Evolutionary conservation across 2,888 invertebrate genomes (phyloP).

Genomic region (Harpagoxenus sublaevis): DNA sequence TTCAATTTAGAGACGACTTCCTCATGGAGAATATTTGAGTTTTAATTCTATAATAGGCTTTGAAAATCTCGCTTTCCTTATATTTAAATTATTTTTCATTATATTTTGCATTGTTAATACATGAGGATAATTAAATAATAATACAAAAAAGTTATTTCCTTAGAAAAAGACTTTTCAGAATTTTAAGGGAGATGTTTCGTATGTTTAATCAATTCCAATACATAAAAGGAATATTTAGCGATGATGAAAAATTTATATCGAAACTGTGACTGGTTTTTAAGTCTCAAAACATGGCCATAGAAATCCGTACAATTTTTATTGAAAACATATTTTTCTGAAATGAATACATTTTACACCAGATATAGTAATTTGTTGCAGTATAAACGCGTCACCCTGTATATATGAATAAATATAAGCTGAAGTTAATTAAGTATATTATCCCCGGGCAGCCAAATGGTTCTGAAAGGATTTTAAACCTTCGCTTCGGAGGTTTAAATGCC

Average conservation of each 20-base stretch:
- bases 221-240: neutral
- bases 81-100: neutral
- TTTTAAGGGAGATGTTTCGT: constrained; percentile 7
- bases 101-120: constrained; percentile 5
- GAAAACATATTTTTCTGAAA: constrained; percentile 1
- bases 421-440: constrained; percentile 27
- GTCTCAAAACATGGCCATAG: neutral
- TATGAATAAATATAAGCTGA: constrained; percentile 31
- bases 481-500: constrained; percentile 27
- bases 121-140: constrained; percentile 6
- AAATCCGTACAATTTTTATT: neutral
- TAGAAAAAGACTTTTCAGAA: neutral
- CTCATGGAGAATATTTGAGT: constrained; percentile 27
- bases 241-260: neutral
- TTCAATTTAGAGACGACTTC: constrained; percentile 35
- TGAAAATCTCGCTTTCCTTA: neutral
- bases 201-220: neutral
- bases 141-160: neutral
- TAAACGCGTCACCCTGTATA: constrained; percentile 34
- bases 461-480: constrained; percentile 23
- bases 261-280: neutral
- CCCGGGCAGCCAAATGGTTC: constrained; percentile 35
- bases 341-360: neutral
- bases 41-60: constrained; percentile 2
- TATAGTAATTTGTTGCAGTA: neutral